Base-by-base conservation (phyloP, 2,888 invertebrate genomes). In the Pteria penguin region DNA sequence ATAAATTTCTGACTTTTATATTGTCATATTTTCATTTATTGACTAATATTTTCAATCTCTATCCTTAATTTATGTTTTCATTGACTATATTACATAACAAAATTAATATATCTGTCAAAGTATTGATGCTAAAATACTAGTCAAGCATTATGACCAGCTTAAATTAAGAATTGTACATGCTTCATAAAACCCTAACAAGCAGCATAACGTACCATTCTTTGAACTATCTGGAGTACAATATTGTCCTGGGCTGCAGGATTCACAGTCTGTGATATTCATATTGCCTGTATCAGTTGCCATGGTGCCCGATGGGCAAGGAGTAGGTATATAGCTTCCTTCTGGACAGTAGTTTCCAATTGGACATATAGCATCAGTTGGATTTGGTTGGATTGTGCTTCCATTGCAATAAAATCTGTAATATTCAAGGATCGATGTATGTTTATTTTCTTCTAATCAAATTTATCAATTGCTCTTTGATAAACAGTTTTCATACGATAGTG, bases 281-380 rank as follows among this genome's bases (percentile, higher is more conserved):
- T 90, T 90, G 31, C 90, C 89, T 3, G 79, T 75, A 55, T 87
- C 85, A 14, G 83, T 83, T 31, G 90, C 87, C 69, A 91, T 89
- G 68, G 90, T 90, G 31, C 91, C 91, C 11, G 83, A 81, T 0
- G 89, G 88, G 71, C 90, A 90, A 4, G 89, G 86, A 0, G 80
- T 86, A 1, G 88, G 88, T 45, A 82, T 81, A 68, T 84, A 86
- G 73, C 88, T 89, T 8, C 89, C 89, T 62, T 85, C 84, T 1
- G 91, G 91, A 75, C 91, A 91, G 81, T 91, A 91, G 79, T 87
- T 90, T 27, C 91, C 91, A 36, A 90, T 87, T 1, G 91, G 91
- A 75, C 91, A 91, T 31, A 86, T 65, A 11, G 83, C 86, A 36
- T 87, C 76, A 5, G 84, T 65, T 11, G 90, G 89, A 63, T 88